Conservation (phyloP, 2,113 vertebrate genomes). For the Eidolon helvum region DNA sequence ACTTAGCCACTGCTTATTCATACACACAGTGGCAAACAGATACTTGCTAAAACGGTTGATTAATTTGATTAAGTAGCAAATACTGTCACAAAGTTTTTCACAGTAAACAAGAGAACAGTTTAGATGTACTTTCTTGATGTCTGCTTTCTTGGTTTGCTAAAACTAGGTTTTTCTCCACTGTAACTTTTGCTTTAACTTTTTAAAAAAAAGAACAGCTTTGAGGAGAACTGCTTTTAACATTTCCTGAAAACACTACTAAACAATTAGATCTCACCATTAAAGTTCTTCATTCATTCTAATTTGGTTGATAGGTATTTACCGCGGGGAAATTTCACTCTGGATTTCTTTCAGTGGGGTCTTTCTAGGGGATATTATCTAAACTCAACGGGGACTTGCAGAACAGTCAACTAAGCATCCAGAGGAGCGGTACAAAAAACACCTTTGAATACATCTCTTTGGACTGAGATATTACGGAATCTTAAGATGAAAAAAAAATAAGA, state of each 20-base stretch:
- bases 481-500: constrained; percentile 61
- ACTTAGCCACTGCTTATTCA: not conserved
- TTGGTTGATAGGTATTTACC: not conserved
- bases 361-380: not conserved
- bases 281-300: not conserved
- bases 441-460: not conserved
- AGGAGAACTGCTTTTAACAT: not conserved
- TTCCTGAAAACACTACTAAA: not conserved
- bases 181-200: not conserved
- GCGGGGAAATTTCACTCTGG: not conserved
- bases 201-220: not conserved
- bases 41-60: not conserved
- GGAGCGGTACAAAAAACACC: not conserved
- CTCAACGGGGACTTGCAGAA: not conserved
- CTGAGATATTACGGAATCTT: not conserved
- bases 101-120: not conserved
- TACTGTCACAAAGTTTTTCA: not conserved
- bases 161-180: not conserved
- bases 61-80: not conserved
- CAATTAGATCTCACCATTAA: not conserved
- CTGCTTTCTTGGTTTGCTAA: not conserved
- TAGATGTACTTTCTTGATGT: not conserved
- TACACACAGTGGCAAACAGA: not conserved
- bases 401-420: not conserved
- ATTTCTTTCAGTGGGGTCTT: not conserved